Conservation (phyloP, 1,140 invertebrate species). For the Neodiprion fabricii region DNA sequence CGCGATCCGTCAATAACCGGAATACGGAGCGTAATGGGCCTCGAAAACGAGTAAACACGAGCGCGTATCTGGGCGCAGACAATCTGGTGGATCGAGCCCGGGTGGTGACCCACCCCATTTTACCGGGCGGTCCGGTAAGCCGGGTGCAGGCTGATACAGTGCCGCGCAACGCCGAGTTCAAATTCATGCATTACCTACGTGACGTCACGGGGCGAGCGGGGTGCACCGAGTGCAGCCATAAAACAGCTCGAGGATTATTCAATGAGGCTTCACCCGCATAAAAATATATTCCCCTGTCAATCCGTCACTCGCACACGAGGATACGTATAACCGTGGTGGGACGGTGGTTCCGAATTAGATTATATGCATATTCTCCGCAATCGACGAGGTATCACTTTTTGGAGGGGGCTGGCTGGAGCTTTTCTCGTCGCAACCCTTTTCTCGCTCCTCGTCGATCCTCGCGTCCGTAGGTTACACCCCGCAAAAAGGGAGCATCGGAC, state of each 20-base stretch:
- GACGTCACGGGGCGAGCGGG: background rate
- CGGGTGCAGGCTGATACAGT: background rate
- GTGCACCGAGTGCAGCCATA: background rate
- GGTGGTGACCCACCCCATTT: background rate
- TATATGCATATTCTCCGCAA: too few species aligned
- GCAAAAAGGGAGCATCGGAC: background rate
- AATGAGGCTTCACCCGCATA: background rate
- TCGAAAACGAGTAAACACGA: too few species aligned
- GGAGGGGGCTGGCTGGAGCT: too few species aligned
- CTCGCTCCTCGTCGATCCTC: too few species aligned
- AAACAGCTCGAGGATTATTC: background rate
- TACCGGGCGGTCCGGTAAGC: background rate
- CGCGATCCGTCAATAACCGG: background rate
- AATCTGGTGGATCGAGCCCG: too few species aligned
- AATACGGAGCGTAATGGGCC: too few species aligned
- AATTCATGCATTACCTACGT: constrained; percentile 1
- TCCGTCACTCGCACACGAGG: background rate
- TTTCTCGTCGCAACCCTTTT: too few species aligned
- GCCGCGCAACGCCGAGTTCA: background rate
- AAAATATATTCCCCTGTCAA: background rate
- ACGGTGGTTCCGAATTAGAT: background rate
- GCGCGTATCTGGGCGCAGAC: too few species aligned
- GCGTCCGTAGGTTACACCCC: too few species aligned
- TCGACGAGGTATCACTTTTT: too few species aligned
- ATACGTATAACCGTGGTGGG: background rate